These are phyloP conservation scores for Rhinogobio ventralis DNA, from an alignment of 2,797 vertebrate species.

Conservation along the genomic window DNA sequence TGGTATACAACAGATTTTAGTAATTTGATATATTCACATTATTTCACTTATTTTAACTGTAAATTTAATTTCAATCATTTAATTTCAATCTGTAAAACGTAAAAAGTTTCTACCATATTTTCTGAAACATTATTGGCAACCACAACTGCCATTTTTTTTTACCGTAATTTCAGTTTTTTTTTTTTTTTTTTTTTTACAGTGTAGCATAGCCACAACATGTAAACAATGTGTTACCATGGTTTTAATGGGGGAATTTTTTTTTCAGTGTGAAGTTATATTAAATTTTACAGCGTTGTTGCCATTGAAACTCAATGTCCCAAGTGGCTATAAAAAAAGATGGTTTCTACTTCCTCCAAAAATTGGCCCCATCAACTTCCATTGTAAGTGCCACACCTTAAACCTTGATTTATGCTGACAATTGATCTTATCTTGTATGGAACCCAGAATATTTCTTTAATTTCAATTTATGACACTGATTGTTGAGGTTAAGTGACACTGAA, in stretches of 20 bases:
- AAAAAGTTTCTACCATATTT: background rate
- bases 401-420: slow-evolving; percentile 26
- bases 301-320: no score
- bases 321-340: background rate
- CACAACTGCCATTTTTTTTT: background rate
- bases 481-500: background rate
- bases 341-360: background rate
- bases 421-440: background rate
- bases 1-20: background rate
- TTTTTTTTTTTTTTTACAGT: background rate
- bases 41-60: background rate
- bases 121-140: background rate
- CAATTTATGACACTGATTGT: background rate
- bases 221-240: background rate
- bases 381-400: background rate
- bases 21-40: background rate
- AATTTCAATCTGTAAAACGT: background rate
- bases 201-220: background rate
- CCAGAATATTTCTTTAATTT: background rate
- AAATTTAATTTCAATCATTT: background rate
- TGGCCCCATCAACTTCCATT: no score
- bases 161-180: no score
- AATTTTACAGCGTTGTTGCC: background rate
- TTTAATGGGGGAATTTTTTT: no score
- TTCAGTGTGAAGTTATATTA: background rate